Base-by-base conservation (phyloP, 1,140 invertebrate species). In the Eciton burchellii region DNA sequence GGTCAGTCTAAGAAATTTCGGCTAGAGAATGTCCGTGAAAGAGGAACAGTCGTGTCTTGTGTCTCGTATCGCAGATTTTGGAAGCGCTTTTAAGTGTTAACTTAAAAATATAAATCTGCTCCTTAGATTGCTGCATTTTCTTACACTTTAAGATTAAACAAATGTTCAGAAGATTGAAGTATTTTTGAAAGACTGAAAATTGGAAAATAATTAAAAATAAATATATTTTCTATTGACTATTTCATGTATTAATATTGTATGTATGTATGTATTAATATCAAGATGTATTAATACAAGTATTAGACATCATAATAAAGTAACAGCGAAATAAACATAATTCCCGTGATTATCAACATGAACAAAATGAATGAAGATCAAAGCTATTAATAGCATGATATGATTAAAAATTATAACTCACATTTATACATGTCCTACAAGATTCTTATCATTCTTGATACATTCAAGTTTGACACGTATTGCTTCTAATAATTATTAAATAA, bases 1-100 rank as follows among this genome's bases (percentile, higher is more conserved):
- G 89, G 91, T 91, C 24, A 47, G 86, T 91, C 56, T 41, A 12
- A 45, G 35, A 35, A 35, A 35, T 35, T 49, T 66, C 11, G 8
- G 24, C 29, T 11, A 56, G 43, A 45, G 6, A 2, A 74, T 9
- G 12, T 52, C 49, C 47, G 43, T 6, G 21, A 35, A 54, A 11
- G 19, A 41, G 19, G n/a, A 19, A 41, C 6, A 19, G 16, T n/a
- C n/a, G n/a, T 9, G 5, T 29, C 12, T 19, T 14, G 35, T 6
- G 35, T n/a, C n/a, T n/a, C n/a, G n/a, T n/a, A n/a, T n/a, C 21
- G 29, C n/a, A 4, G 9, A 19, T 29, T 70, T 29, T 6, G 21
- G 26, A 11, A n/a, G 43, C 54, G n/a, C 8, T 29, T 60, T 59
- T 43, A 47, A 72, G 3, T n/a, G 21, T 35, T 35, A 11, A 8